These are phyloP conservation scores for Aphrocallistes beatrix DNA, from an alignment of 37 sponge, comb jelly and placozoan genomes.

Conservation along the genomic window DNA sequence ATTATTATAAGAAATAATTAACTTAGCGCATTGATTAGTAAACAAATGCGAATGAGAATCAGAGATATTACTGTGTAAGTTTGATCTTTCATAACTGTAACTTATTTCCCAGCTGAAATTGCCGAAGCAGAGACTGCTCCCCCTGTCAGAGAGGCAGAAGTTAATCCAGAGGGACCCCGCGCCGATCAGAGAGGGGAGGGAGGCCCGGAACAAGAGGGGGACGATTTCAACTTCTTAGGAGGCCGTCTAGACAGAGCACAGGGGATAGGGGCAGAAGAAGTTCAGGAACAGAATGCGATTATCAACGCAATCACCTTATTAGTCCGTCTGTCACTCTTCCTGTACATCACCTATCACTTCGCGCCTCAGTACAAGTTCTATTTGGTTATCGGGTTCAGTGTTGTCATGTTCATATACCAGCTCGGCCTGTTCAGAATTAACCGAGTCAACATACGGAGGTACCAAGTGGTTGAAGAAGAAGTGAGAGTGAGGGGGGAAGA, in stretches of 20 bases:
- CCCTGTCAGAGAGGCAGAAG: too few species aligned
- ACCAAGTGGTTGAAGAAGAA: background rate
- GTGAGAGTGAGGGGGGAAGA: background rate
- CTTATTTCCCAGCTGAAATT: too few species aligned
- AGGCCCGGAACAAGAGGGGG: background rate
- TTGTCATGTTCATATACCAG: background rate
- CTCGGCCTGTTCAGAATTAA: background rate
- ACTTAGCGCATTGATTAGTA: too few species aligned
- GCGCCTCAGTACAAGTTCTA: background rate
- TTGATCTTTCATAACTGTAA: too few species aligned
- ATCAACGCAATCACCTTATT: background rate
- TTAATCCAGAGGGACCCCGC: too few species aligned
- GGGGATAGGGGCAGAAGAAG: background rate
- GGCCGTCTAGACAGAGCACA: background rate
- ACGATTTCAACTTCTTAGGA: background rate
- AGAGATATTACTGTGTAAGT: too few species aligned
- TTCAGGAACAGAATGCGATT: background rate
- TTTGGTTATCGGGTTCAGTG: background rate
- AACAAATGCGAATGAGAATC: too few species aligned
- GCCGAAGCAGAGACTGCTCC: too few species aligned
- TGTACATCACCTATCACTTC: background rate
- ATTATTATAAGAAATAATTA: too few species aligned
- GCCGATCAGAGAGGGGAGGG: too few species aligned
- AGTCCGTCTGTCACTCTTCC: background rate
- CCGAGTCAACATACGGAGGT: background rate